phyloP scores from a whole-genome alignment of 2,888 invertebrate genomes.

The Drosophila silvestris region DNA sequence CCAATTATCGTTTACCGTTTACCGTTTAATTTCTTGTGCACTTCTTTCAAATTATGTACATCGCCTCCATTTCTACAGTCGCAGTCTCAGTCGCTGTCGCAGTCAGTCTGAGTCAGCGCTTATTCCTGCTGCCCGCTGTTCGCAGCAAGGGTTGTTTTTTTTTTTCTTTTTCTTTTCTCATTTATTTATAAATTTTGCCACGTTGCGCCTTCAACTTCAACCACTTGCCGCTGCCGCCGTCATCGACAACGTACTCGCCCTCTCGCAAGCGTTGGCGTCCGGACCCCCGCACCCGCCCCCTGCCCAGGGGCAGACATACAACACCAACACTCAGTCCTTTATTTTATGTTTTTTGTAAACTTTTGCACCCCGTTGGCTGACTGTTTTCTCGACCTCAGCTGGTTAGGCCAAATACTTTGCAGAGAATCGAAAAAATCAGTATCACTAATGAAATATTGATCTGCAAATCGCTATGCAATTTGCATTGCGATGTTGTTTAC shows the following conservation, averaged over 20 bases:
- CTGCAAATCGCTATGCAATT: background rate
- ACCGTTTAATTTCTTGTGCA: slow-evolving; percentile 33
- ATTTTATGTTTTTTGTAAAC: slow-evolving; percentile 41
- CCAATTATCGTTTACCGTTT: slow-evolving; percentile 20
- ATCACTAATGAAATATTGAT: slow-evolving; percentile 13
- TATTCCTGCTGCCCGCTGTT: slow-evolving; percentile 16
- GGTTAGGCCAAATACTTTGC: slow-evolving; percentile 34
- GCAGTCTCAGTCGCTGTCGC: slow-evolving; percentile 9
- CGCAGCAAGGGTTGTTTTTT: slow-evolving; percentile 66
- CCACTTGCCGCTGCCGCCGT: slow-evolving; percentile 66
- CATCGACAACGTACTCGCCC: slow-evolving; percentile 51
- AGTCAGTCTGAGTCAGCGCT: slow-evolving; percentile 45
- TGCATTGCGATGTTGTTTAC: background rate
- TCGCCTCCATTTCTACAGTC: slow-evolving; percentile 17
- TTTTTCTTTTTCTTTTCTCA: slow-evolving; percentile 38
- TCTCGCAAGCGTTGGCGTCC: background rate
- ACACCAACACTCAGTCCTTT: slow-evolving; percentile 43
- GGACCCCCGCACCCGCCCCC: background rate
- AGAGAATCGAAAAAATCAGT: slow-evolving; percentile 44
- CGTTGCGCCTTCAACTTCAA: slow-evolving; percentile 67
- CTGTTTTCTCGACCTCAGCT: slow-evolving; percentile 26
- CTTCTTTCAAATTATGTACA: slow-evolving; percentile 16
- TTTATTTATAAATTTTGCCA: slow-evolving; percentile 43
- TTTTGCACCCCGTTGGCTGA: slow-evolving; percentile 44
- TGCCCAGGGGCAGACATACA: slow-evolving; percentile 49